A percentile compares a stretch with the other conserved stretches of the same genome.
These are phyloP conservation scores for Gallinago nigripennis DNA, from an alignment of 2,797 vertebrate genomes.

Conservation along the genomic window DNA sequence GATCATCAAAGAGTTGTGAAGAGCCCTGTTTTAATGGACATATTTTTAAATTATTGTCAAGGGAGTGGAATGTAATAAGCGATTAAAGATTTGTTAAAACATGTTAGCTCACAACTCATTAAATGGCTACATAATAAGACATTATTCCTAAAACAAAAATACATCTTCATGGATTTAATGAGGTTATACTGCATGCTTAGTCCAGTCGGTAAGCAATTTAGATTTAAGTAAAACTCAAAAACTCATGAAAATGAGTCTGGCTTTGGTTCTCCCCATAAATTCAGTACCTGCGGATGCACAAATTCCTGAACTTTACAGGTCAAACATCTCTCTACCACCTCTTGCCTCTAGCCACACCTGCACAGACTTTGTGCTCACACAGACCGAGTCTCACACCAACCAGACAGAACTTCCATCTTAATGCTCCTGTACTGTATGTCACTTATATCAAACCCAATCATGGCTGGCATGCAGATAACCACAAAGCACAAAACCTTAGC, in stretches of 20 bases:
- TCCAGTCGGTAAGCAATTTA: neutral
- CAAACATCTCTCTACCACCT: neutral
- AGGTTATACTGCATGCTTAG: neutral
- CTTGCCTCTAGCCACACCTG: neutral
- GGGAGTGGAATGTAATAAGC: neutral
- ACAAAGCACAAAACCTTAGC: neutral
- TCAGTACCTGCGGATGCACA: neutral
- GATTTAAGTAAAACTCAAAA: neutral
- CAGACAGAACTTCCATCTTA: neutral
- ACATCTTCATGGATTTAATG: neutral
- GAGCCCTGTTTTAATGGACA: slow-evolving; percentile 47
- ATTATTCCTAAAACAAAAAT: slow-evolving; percentile 28
- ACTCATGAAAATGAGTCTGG: neutral
- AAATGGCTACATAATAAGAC: slow-evolving; percentile 9
- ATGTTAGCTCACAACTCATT: slow-evolving; percentile 42
- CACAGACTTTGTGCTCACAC: neutral
- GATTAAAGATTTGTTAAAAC: slow-evolving; percentile 55
- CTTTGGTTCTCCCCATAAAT: neutral
- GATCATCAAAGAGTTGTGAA: slow-evolving; percentile 38
- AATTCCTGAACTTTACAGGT: neutral
- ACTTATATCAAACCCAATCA: neutral
- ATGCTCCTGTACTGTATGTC: neutral
- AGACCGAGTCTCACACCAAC: neutral
- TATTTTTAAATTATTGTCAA: slow-evolving; percentile 55
- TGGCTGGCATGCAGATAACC: accelerated